Conservation (phyloP, 2,797 vertebrate species). For the Poecilia wingei region DNA sequence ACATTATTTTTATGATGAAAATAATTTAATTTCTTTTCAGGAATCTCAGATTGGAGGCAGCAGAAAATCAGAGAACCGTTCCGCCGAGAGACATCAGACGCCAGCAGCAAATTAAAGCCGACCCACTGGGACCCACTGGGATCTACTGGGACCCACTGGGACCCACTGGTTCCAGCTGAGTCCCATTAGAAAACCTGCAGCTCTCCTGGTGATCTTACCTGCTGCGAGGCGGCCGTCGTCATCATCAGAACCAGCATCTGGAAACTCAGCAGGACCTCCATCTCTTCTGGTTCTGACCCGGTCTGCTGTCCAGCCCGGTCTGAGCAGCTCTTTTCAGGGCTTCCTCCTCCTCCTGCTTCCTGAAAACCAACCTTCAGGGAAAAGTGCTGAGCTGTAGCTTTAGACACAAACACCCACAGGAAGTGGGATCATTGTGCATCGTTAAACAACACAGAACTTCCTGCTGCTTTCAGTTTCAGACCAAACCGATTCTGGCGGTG, state of each 20-base stretch:
- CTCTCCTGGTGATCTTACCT: slow-evolving; percentile 32
- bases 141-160: too few species aligned
- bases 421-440: neutral
- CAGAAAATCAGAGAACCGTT: neutral
- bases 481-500: neutral
- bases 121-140: neutral
- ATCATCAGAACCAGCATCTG: slow-evolving; percentile 33
- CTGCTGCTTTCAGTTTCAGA: too few species aligned
- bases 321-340: slow-evolving; percentile 11
- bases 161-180: too few species aligned
- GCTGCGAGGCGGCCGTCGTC: slow-evolving; percentile 2
- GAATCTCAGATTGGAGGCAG: neutral
- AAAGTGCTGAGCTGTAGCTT: slow-evolving; percentile 26
- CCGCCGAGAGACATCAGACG: neutral
- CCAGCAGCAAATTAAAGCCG: neutral
- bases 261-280: slow-evolving; percentile 25
- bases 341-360: slow-evolving; percentile 34
- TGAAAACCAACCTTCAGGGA: slow-evolving; percentile 17
- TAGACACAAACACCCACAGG: neutral
- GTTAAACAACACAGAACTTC: neutral
- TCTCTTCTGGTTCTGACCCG: slow-evolving; percentile 20
- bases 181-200: neutral
- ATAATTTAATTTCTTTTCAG: neutral
- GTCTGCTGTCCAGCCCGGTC: neutral
- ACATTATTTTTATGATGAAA: neutral